phyloP scores from a whole-genome alignment of 2,888 invertebrate genomes.

The Crepidodera aurea region DNA sequence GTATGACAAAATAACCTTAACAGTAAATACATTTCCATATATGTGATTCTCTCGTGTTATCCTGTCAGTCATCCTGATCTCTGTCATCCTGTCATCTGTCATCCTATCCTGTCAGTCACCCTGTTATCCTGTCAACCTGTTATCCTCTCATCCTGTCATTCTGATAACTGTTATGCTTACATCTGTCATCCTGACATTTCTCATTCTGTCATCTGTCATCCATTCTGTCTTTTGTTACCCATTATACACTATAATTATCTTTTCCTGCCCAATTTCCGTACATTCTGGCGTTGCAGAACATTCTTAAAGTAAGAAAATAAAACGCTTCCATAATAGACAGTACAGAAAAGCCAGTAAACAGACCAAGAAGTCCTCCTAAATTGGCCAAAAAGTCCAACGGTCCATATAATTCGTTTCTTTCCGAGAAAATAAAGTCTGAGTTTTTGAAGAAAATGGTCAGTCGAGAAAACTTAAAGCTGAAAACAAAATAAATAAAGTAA shows the following conservation, averaged over 20 bases:
- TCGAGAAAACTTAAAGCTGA: conserved; percentile 8
- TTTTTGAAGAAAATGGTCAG: conserved; percentile 39
- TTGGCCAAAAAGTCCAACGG: conserved; percentile 44
- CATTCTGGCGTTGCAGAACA: conserved; percentile 5
- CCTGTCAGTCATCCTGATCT: no score
- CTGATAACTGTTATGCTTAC: no score
- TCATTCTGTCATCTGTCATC: no score
- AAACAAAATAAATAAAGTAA: not conserved
- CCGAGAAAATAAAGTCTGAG: conserved; percentile 34
- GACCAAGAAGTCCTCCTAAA: conserved; percentile 45
- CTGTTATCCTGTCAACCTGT: no score
- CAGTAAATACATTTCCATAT: no score
- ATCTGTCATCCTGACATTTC: no score
- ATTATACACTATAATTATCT: conserved; percentile 10
- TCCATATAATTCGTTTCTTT: conserved; percentile 45
- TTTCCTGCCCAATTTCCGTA: conserved; percentile 43
- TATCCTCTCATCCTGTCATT: no score
- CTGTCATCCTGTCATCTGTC: no score
- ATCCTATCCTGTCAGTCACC: no score
- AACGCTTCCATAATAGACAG: conserved; percentile 17
- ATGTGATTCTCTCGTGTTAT: no score
- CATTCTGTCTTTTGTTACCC: no score
- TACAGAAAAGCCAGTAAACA: conserved; percentile 31
- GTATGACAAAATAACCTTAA: no score
- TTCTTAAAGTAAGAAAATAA: conserved; percentile 10